Conservation (phyloP, 1,140 invertebrate genomes). For the Drosophila kanapiae region DNA sequence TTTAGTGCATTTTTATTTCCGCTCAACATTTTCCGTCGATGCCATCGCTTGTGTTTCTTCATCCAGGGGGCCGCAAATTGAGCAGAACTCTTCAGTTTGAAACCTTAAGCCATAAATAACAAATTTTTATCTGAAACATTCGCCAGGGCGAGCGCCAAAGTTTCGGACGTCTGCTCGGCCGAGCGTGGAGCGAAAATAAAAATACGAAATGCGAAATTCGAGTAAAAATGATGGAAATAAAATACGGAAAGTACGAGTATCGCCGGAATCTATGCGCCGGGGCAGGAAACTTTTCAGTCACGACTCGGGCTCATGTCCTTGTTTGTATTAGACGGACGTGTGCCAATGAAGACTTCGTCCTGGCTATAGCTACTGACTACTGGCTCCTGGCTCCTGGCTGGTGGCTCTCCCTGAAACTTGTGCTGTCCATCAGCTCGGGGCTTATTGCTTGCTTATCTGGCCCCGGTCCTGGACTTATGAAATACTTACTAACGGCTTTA, state of each 20-base stretch:
- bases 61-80: constrained; percentile 38
- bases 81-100: constrained; percentile 47
- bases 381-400: constrained; percentile 11
- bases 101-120: constrained; percentile 69
- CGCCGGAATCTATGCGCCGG: constrained; percentile 39
- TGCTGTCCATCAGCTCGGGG: constrained; percentile 74
- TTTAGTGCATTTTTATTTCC: constrained; percentile 28
- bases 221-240: constrained; percentile 82
- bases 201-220: constrained; percentile 50
- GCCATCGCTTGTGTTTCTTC: constrained; percentile 13
- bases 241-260: constrained; percentile 73
- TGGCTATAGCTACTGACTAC: constrained; percentile 15
- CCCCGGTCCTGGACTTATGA: constrained; percentile 65
- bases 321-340: constrained; percentile 82
- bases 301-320: constrained; percentile 80
- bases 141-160: constrained; percentile 55
- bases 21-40: constrained; percentile 19
- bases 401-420: constrained; percentile 52
- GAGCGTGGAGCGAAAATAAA: constrained; percentile 47
- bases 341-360: constrained; percentile 71
- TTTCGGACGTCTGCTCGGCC: constrained; percentile 66
- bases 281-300: constrained; percentile 76
- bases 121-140: constrained; percentile 73
- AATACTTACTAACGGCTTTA: constrained; percentile 83
- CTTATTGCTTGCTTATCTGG: constrained; percentile 75